Conservation (phyloP, 2,113 vertebrate species). For the Taxidea taxus region DNA sequence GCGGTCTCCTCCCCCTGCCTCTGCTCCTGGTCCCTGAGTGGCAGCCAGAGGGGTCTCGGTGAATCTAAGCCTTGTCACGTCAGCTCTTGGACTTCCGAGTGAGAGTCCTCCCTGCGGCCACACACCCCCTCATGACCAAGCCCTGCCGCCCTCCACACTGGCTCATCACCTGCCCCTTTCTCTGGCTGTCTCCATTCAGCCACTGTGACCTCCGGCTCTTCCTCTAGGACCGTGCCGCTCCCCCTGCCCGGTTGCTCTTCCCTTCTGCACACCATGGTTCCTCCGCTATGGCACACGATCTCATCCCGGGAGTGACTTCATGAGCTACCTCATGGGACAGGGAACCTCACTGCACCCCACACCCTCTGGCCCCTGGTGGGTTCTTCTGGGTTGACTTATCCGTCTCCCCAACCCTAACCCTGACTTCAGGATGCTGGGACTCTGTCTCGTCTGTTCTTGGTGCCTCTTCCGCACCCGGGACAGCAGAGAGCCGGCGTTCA, state of each 20-base stretch:
- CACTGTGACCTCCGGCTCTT: neutral
- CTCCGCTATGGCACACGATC: accelerated
- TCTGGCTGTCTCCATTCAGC: neutral
- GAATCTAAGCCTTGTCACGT: neutral
- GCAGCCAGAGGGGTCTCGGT: neutral
- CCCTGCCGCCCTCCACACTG: accelerated
- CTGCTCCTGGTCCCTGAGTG: neutral
- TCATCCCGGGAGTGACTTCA: neutral
- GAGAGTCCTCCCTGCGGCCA: neutral
- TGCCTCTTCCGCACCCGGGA: neutral
- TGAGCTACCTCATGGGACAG: neutral
- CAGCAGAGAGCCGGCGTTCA: accelerated
- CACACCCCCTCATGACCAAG: neutral
- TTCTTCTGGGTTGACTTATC: no score
- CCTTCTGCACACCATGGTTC: neutral
- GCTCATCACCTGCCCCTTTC: accelerated
- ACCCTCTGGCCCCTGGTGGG: accelerated
- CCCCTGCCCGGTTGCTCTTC: neutral
- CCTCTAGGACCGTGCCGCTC: neutral
- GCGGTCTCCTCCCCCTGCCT: neutral
- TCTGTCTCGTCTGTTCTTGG: neutral
- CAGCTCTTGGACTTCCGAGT: neutral
- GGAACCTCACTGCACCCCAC: accelerated
- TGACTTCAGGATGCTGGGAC: no score
- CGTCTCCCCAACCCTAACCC: neutral